A percentile compares a stretch with the other conserved stretches of the same genome.
These are phyloP conservation scores for Notolabrus celidotus DNA, from an alignment of 2,797 vertebrate species.

Conservation along the genomic window DNA sequence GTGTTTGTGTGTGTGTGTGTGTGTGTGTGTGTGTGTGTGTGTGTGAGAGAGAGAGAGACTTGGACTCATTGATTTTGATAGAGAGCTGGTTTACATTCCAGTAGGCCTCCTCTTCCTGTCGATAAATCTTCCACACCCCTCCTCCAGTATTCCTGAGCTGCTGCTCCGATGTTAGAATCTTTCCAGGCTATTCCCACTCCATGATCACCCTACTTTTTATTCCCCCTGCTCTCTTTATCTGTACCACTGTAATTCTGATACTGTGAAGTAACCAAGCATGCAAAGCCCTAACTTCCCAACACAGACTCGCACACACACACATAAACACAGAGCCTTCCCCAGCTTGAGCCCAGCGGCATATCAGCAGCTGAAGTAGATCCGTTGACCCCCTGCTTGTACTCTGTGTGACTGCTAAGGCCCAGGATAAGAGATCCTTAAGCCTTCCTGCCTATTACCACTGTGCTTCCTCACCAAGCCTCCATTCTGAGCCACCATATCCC, in stretches of 20 bases:
- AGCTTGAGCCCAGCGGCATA: slow-evolving; percentile 40
- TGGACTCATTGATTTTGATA: slow-evolving; percentile 6
- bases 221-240: slow-evolving; percentile 17
- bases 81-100: slow-evolving; percentile 18
- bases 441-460: slow-evolving; percentile 47
- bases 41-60: too few species aligned
- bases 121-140: background rate
- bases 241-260: slow-evolving; percentile 3
- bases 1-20: too few species aligned
- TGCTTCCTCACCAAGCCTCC: slow-evolving; percentile 30
- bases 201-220: slow-evolving; percentile 29
- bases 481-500: slow-evolving; percentile 32
- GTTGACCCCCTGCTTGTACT: slow-evolving; percentile 50
- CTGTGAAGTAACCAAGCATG: slow-evolving; percentile 33
- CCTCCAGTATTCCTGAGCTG: background rate
- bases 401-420: slow-evolving; percentile 45
- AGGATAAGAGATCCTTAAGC: slow-evolving; percentile 53
- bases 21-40: too few species aligned
- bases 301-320: slow-evolving; percentile 3
- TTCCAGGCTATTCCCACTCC: slow-evolving; percentile 13
- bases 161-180: slow-evolving; percentile 4
- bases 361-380: slow-evolving; percentile 49
- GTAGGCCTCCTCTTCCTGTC: background rate
- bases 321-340: slow-evolving; percentile 1
- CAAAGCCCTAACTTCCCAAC: slow-evolving; percentile 14